Conservation (phyloP, 2,888 invertebrate genomes). For the Hydrotaea diabolus region DNA sequence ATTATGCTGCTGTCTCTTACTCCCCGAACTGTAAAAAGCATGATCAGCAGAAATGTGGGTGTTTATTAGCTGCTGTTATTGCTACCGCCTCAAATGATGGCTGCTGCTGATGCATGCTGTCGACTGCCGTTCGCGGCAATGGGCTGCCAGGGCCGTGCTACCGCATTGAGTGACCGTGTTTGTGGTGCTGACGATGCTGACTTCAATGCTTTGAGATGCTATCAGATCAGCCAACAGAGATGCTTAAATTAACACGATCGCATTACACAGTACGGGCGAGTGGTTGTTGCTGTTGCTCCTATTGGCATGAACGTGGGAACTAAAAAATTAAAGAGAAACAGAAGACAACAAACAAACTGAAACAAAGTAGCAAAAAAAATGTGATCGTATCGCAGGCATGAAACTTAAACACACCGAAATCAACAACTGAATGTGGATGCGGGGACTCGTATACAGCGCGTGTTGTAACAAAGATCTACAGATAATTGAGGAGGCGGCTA, state of each 20-base stretch:
- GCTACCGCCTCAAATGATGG: slow-evolving; percentile 20
- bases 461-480: slow-evolving; percentile 62
- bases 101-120: slow-evolving; percentile 2
- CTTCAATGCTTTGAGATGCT: slow-evolving; percentile 29
- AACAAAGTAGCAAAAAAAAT: slow-evolving; percentile 50
- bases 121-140: not conserved
- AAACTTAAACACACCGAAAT: slow-evolving; percentile 8
- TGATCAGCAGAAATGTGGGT: slow-evolving; percentile 67
- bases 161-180: not conserved
- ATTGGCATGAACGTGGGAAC: slow-evolving; percentile 70
- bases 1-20: slow-evolving; percentile 29
- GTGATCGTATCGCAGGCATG: slow-evolving; percentile 57
- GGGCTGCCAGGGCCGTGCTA: slow-evolving; percentile 29
- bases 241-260: slow-evolving; percentile 69
- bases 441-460: slow-evolving; percentile 55
- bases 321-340: slow-evolving; percentile 47
- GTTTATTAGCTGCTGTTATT: slow-evolving; percentile 47
- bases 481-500: slow-evolving; percentile 30
- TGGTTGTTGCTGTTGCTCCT: slow-evolving; percentile 37
- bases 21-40: slow-evolving; percentile 44
- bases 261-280: slow-evolving; percentile 59
- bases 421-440: not conserved
- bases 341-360: slow-evolving; percentile 44
- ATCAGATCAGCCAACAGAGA: slow-evolving; percentile 60
- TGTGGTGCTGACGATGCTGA: slow-evolving; percentile 24